Evolutionary conservation across 2,113 vertebrate species (phyloP).

Genomic region (Columba janthina): DNA sequence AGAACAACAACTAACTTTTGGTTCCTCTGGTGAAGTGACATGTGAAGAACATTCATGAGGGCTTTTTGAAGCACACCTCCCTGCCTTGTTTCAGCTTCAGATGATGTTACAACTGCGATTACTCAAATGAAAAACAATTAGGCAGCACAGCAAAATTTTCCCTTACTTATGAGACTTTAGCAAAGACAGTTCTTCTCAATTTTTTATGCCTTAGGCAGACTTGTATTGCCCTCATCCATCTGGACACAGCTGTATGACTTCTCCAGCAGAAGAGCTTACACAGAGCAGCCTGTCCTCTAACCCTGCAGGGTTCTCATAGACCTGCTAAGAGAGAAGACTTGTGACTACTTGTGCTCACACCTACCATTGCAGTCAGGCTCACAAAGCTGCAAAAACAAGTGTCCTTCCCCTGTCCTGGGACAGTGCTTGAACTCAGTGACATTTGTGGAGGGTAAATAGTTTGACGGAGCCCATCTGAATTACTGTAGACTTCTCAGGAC

Average conservation of each 20-base stretch:
- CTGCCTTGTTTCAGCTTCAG: background rate
- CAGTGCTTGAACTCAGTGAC: background rate
- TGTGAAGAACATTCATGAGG: background rate
- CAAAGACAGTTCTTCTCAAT: background rate
- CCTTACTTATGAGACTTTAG: background rate
- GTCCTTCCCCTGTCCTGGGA: rapidly evolving
- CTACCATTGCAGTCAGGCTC: background rate
- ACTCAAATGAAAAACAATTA: background rate
- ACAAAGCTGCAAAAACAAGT: background rate
- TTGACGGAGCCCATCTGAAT: background rate
- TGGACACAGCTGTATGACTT: background rate
- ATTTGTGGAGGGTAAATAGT: background rate
- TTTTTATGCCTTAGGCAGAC: background rate
- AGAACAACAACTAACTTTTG: background rate
- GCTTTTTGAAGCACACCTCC: background rate
- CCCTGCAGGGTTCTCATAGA: background rate
- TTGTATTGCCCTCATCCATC: background rate
- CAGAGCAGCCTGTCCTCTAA: background rate
- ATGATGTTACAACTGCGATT: background rate
- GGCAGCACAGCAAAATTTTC: background rate
- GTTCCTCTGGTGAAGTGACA: background rate
- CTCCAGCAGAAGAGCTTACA: background rate
- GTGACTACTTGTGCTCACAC: background rate
- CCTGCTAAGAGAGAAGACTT: background rate
- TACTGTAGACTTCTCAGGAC: background rate